phyloP scores from a whole-genome alignment of 2,797 vertebrate species.

The Saxicola maurus region DNA sequence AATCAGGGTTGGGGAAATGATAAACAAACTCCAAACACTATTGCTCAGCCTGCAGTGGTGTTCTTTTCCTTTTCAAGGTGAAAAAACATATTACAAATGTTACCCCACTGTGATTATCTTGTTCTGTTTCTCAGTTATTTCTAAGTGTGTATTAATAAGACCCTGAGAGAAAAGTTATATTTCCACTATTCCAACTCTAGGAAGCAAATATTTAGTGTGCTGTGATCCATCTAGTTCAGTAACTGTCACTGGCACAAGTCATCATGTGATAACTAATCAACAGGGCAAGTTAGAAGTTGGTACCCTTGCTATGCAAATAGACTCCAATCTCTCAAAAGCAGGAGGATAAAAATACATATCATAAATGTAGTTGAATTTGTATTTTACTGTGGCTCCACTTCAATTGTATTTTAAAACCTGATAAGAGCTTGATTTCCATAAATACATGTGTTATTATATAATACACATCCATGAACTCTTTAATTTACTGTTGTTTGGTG shows the following conservation, averaged over 20 bases:
- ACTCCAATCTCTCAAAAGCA: background rate
- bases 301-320: background rate
- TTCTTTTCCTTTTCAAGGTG: background rate
- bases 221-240: background rate
- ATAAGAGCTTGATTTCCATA: background rate
- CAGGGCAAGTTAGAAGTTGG: background rate
- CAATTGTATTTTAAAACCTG: background rate
- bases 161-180: background rate
- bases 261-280: background rate
- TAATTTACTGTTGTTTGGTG: background rate
- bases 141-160: background rate
- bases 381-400: background rate
- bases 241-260: background rate
- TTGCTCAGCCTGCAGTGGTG: background rate
- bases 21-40: background rate
- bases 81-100: fast-evolving
- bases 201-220: background rate
- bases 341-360: background rate
- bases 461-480: background rate
- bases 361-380: background rate
- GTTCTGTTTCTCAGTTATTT: background rate
- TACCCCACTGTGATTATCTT: background rate
- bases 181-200: background rate
- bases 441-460: background rate
- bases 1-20: background rate